phyloP scores from a whole-genome alignment of 1,140 invertebrate genomes.

The Leptoteleia sp. region DNA sequence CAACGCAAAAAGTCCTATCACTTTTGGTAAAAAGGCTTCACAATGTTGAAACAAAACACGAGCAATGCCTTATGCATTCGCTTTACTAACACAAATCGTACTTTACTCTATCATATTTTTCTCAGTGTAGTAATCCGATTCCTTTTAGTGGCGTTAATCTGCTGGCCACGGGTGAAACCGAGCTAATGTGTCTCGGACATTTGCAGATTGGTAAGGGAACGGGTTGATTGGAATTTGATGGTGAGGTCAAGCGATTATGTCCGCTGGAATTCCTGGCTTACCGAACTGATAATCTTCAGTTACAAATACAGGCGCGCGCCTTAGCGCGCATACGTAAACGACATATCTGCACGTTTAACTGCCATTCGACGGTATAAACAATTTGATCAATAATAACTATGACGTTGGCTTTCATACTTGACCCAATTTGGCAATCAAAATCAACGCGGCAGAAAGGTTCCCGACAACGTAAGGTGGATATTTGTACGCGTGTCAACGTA shows the following conservation, averaged over 20 bases:
- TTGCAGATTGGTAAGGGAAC: slow-evolving; percentile 37
- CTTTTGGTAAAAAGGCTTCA: too few species aligned
- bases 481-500: slow-evolving; percentile 23
- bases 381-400: slow-evolving; percentile 41
- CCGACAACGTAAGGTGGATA: slow-evolving; percentile 12
- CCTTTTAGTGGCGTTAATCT: slow-evolving; percentile 39
- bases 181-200: slow-evolving; percentile 47
- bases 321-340: slow-evolving; percentile 6
- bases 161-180: slow-evolving; percentile 40
- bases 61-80: too few species aligned
- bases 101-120: too few species aligned
- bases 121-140: too few species aligned
- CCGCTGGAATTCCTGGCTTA: slow-evolving; percentile 52
- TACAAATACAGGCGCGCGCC: slow-evolving; percentile 19
- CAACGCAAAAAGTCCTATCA: too few species aligned
- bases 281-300: slow-evolving; percentile 53
- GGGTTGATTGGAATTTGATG: slow-evolving; percentile 62
- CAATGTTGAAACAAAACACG: too few species aligned
- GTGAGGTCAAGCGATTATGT: slow-evolving; percentile 61
- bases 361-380: slow-evolving; percentile 28
- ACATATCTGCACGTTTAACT: slow-evolving; percentile 40
- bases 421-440: slow-evolving; percentile 28
- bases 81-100: too few species aligned
- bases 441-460: slow-evolving; percentile 21
- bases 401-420: slow-evolving; percentile 38